Evolutionary conservation across 1,140 invertebrate species (phyloP), one percentile per base, ranked within the genome.

Genomic region (Aphidius ervi): DNA sequence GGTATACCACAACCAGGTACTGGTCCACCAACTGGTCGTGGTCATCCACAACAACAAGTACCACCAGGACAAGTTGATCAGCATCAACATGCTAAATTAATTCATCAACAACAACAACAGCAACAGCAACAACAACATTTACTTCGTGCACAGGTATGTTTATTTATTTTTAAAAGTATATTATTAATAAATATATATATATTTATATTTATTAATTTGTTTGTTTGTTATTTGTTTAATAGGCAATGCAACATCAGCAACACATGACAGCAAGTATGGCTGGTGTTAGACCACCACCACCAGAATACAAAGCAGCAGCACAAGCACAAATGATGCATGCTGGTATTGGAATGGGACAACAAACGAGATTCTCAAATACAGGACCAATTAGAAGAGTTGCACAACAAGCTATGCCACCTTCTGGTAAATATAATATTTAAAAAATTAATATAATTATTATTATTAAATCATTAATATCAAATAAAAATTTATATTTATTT

Each of bases 271-370:
- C 75, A 58, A 73, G 72, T 54, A 77, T 76, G 62, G 75, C 73
- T 37, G 70, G 75, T 20, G 74, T 79, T 7, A 80, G 88, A 50
- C 88, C 88, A 10, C 88, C 88, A 23, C 88, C 88, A 39, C 88
- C 88, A 3, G 88, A 90, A 71, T 90, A 90, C 74, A 90, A 89
- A 77, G 83, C 86, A 4, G 81, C 76, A 20, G 82, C 77, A 63
- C 85, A 82, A 73, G 81, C 80, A 69, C 85, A 78, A 74, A 84
- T 86, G 79, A 85, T 84, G 82, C 84, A 84, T 71, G 77, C 72
- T 37, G 69, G 70, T 70, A 81, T 68, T 63, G 74, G 73, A 55
- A 83, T 80, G 81, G 68, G 69, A 37, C 75, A 77, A 61, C 77
- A 78, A 47, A 68, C 76, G 42, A 76, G 77, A 63, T 80, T 80